A percentile compares a stretch with the other conserved stretches of the same genome.
These are phyloP conservation scores for Malurus elegans DNA, from an alignment of 2,113 vertebrate species.

Conservation along the genomic window DNA sequence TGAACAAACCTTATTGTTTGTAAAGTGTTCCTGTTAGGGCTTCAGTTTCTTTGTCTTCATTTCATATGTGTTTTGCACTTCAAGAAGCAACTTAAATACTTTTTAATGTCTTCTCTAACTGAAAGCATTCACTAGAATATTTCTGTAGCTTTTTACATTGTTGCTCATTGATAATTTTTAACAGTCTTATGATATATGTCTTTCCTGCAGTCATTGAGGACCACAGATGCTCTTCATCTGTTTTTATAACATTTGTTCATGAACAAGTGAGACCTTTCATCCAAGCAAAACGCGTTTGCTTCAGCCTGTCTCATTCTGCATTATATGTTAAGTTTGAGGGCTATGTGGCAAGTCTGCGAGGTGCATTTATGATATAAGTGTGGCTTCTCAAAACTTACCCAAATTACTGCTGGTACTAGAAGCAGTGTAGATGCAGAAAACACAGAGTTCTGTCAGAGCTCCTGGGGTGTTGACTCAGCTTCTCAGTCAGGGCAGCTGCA, in stretches of 20 bases:
- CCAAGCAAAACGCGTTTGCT: not conserved
- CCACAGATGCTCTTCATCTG: not conserved
- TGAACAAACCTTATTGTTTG: not conserved
- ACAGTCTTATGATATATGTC: not conserved
- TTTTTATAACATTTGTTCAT: not conserved
- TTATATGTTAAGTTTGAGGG: not conserved
- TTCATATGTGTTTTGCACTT: not conserved
- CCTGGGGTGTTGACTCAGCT: not conserved
- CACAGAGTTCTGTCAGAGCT: not conserved
- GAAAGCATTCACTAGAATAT: not conserved
- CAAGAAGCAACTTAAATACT: not conserved
- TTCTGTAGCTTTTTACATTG: not conserved
- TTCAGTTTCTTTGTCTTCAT: not conserved
- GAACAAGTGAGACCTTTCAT: not conserved
- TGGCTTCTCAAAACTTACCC: not conserved
- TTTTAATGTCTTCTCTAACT: not conserved
- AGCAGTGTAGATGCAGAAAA: not conserved
- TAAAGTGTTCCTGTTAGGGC: not conserved
- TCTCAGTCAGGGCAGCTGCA: not conserved
- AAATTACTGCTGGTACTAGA: not conserved
- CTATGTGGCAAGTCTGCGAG: not conserved
- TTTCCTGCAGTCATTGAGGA: not conserved
- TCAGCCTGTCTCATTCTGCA: not conserved
- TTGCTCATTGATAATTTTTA: not conserved
- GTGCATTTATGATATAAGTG: not conserved